Percentiles rank a stretch among this genome's conserved stretches.
phyloP scores from a whole-genome alignment of 2,797 vertebrate species.

The Bucorvus abyssinicus region DNA sequence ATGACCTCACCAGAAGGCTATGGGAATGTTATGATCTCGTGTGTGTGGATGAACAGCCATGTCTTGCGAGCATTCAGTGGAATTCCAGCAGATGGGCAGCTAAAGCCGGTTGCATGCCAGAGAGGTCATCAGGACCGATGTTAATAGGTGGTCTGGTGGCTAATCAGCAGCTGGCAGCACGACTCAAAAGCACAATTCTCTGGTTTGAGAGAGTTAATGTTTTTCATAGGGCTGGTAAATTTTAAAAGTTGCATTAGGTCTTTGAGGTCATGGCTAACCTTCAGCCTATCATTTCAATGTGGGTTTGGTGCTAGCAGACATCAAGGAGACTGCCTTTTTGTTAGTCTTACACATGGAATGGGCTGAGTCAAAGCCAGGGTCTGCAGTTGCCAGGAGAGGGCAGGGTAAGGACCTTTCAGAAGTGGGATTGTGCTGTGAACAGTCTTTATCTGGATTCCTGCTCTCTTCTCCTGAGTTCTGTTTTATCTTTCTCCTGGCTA shows the following conservation, averaged over 20 bases:
- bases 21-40: constrained; percentile 6
- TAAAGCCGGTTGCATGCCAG: constrained; percentile 10
- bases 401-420: background rate
- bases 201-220: background rate
- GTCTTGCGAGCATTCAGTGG: background rate
- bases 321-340: background rate
- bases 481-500: background rate
- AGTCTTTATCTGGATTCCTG: background rate
- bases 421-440: background rate
- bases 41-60: background rate
- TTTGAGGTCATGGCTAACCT: background rate
- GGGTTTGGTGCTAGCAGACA: background rate
- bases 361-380: background rate
- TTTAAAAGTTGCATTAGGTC: background rate
- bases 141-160: background rate
- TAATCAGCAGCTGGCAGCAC: constrained; percentile 2
- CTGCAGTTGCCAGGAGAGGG: background rate
- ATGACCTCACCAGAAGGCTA: constrained; percentile 43
- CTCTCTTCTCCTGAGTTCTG: background rate
- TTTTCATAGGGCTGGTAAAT: background rate
- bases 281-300: background rate
- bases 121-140: background rate
- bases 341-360: background rate
- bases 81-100: constrained; percentile 49
- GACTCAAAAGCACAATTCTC: background rate